These are phyloP conservation scores for Erithacus rubecula DNA, from an alignment of 2,797 vertebrate genomes.

Conservation along the genomic window DNA sequence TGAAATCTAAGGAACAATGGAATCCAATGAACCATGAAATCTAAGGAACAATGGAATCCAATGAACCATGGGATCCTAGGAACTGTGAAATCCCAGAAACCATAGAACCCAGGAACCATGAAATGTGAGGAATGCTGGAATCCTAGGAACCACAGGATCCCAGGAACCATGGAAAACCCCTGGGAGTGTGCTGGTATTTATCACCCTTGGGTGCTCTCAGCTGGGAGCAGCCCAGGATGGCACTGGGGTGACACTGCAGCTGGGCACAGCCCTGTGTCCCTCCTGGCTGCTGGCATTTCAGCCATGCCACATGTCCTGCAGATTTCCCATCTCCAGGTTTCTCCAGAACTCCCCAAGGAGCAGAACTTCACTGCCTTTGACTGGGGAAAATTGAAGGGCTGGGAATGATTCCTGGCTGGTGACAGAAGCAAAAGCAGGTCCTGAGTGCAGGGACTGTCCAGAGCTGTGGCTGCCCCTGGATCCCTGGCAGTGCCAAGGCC, in stretches of 20 bases:
- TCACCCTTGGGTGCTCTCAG: background rate
- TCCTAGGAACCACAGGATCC: background rate
- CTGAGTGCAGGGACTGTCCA: fast-evolving
- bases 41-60: background rate
- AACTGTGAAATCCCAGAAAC: no score
- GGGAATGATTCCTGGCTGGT: background rate
- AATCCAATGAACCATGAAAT: background rate
- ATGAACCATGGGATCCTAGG: background rate
- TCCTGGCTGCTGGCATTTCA: background rate
- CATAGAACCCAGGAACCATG: background rate
- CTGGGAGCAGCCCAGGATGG: background rate
- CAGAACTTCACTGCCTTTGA: background rate
- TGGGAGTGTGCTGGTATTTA: background rate
- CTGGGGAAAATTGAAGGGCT: fast-evolving
- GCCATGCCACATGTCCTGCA: background rate
- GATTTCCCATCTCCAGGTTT: background rate
- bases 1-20: background rate
- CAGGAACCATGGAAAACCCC: background rate
- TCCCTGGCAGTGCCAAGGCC: background rate
- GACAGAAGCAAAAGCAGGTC: background rate
- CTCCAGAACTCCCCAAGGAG: background rate
- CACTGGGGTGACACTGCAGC: fast-evolving
- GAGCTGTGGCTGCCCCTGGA: background rate
- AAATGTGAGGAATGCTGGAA: no score
- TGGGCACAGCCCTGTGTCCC: fast-evolving